Base-by-base conservation (phyloP, 2,888 invertebrate species). In the Hypsopygia costalis region DNA sequence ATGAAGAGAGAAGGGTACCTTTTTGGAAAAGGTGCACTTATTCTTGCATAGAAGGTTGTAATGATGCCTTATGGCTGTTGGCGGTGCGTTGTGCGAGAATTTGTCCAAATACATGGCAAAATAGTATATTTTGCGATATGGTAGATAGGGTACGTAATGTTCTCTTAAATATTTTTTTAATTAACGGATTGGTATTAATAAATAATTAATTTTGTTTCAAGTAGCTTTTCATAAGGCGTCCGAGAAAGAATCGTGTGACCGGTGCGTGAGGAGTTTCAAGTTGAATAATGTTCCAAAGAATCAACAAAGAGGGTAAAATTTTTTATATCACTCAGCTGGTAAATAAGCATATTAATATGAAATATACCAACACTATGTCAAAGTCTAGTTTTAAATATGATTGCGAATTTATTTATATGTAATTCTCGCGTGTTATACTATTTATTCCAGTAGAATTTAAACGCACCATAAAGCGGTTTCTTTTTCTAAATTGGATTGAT, bases 41-140 rank as follows among this genome's bases (percentile, higher is more conserved):
- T 27, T 46, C 63, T 25, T 78, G 75, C 55, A 51, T 49, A 16
- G 51, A 61, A 32, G 43, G 37, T 20, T 60, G 68, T 21, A 55
- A 63, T 42, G 68, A 81, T 44, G 38, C 46, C 42, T 25, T 73
- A 5, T 86, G 81, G 79, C 53, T 57, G 48, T 62, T 79, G 67
- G 72, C 81, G 62, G 83, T 86, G 76, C 76, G 75, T 80, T 86
- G 77, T 64, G 70, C 73, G 60, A 77, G 64, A 49, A 40, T 61
- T 29, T 50, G 66, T 6, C 78, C 81, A 9, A 55, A 61, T 20
- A 54, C 43, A 37, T 79, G 63, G 62, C 52, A 65, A 36, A 52
- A 58, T 5, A 68, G 57, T 61, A 54, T 37, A 41, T 62, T 68
- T 45, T 85, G 85, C 62, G 36, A 46, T 45, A 63, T 70, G 29